Percentiles rank a stretch among this genome's conserved stretches.
These are phyloP conservation scores for Ctenomys sociabilis DNA, from an alignment of 2,113 vertebrate genomes.

Conservation along the genomic window DNA sequence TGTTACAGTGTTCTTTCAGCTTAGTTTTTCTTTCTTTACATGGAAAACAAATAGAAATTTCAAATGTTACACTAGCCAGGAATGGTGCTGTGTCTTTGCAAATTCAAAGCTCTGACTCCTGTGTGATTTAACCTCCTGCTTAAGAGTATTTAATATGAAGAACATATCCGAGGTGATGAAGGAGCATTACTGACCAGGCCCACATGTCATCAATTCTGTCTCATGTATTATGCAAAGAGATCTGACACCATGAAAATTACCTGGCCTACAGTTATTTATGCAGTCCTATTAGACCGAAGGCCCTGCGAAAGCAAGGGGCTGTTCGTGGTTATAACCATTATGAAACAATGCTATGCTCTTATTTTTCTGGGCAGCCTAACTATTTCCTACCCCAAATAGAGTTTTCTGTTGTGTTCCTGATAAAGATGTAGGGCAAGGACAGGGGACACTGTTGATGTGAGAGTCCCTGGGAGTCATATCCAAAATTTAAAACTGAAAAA, in stretches of 20 bases:
- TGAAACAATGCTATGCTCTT: conserved; percentile 36
- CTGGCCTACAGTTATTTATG: conserved; percentile 45
- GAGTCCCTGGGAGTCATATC: conserved; percentile 23
- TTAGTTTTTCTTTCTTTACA: conserved; percentile 52
- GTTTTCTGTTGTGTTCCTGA: not conserved
- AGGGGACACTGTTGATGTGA: conserved; percentile 43
- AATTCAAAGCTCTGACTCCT: conserved; percentile 1
- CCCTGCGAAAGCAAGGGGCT: not conserved
- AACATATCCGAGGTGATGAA: conserved; percentile 58
- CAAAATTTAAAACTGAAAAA: conserved; percentile 68
- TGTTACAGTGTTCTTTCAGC: not conserved
- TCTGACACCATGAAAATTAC: conserved; percentile 68
- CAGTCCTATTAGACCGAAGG: conserved; percentile 51
- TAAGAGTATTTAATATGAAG: conserved; percentile 62
- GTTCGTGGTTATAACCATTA: conserved; percentile 36
- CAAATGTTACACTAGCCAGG: not conserved
- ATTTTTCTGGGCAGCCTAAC: conserved; percentile 16
- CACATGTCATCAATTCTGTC: conserved; percentile 66
- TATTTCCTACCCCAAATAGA: conserved; percentile 6
- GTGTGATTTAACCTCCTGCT: not conserved
- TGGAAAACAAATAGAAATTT: not conserved
- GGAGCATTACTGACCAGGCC: conserved; percentile 23
- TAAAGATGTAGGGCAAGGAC: not conserved
- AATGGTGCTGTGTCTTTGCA: conserved; percentile 3
- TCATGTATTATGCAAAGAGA: conserved; percentile 73